Conservation (phyloP, 2,888 invertebrate species). For the Isoperla grammatica region DNA sequence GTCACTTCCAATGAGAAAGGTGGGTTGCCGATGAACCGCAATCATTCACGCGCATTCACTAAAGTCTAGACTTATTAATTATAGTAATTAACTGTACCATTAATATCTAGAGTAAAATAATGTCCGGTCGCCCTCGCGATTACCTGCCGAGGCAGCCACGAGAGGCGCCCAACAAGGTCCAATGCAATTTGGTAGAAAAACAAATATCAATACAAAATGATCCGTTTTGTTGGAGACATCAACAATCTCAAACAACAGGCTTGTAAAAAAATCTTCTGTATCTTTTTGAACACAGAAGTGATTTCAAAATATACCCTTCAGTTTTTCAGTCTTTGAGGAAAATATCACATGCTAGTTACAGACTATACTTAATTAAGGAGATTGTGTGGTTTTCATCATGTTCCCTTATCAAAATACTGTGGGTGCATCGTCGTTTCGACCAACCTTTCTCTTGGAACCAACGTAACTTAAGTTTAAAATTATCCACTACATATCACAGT, state of each 20-base stretch:
- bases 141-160: not conserved
- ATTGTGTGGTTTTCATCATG: conserved; percentile 19
- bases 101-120: conserved; percentile 3
- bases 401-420: conserved; percentile 31
- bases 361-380: conserved; percentile 28
- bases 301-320: conserved; percentile 31
- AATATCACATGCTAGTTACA: conserved; percentile 45
- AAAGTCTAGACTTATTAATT: conserved; percentile 14
- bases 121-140: not conserved
- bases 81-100: not conserved
- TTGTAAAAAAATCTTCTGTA: conserved; percentile 39
- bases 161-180: conserved; percentile 18
- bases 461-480: conserved; percentile 34
- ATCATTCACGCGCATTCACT: conserved; percentile 28
- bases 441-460: conserved; percentile 32
- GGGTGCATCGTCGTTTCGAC: conserved; percentile 31
- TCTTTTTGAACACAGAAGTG: conserved; percentile 26
- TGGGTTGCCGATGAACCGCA: conserved; percentile 33
- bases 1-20: conserved; percentile 37
- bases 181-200: conserved; percentile 29
- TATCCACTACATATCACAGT: conserved; percentile 46
- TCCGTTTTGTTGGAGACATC: conserved; percentile 24
- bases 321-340: conserved; percentile 49
- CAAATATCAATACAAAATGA: conserved; percentile 26
- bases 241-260: conserved; percentile 30